A percentile compares a stretch with the other conserved stretches of the same genome.
phyloP scores from a whole-genome alignment of 2,888 invertebrate species.

The Hirtodrosophila trivittata region DNA sequence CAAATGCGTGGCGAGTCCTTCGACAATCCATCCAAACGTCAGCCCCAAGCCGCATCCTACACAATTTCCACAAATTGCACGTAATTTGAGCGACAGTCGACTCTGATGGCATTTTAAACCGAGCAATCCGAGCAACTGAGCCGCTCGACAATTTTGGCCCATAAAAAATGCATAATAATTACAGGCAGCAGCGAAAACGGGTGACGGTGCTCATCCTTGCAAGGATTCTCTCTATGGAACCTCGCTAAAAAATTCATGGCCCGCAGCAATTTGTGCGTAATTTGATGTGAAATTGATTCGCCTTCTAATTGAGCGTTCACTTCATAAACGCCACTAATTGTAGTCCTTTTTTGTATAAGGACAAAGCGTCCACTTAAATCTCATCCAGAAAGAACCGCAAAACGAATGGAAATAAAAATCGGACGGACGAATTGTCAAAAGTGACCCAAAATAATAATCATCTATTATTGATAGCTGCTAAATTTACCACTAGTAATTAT shows the following conservation, averaged over 20 bases:
- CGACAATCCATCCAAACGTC: background rate
- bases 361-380: too few species aligned
- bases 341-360: too few species aligned
- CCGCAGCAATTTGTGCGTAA: conserved; percentile 62
- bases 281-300: conserved; percentile 60
- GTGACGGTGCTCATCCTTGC: conserved; percentile 26
- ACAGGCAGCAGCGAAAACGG: conserved; percentile 3
- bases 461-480: too few species aligned
- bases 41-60: background rate
- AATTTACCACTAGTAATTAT: too few species aligned
- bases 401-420: too few species aligned
- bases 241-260: conserved; percentile 50
- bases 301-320: conserved; percentile 13
- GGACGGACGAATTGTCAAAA: too few species aligned
- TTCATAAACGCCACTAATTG: conserved; percentile 17
- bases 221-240: background rate
- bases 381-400: too few species aligned
- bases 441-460: too few species aligned
- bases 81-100: conserved; percentile 43
- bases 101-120: conserved; percentile 44
- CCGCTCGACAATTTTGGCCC: conserved; percentile 43
- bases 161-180: conserved; percentile 72
- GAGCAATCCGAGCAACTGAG: too few species aligned
- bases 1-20: conserved; percentile 50
- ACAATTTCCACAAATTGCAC: conserved; percentile 44